Percentiles rank a stretch among this genome's conserved stretches.
Conservation (phyloP, 2,888 invertebrate species). For the Gymnosoma rotundatum region DNA sequence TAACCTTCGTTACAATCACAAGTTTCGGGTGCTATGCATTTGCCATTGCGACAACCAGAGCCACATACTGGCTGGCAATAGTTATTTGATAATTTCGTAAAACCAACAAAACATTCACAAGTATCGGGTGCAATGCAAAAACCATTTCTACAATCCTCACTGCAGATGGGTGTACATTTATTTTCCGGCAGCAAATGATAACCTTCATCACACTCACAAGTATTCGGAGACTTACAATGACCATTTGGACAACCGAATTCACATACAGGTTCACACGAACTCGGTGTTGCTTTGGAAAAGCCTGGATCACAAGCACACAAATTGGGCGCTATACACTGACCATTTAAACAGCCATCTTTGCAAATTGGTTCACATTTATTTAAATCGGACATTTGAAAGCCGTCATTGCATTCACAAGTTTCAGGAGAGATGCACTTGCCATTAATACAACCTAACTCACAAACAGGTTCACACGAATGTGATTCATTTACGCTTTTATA, state of each 20-base stretch:
- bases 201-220: constrained; percentile 87
- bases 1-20: constrained; percentile 74
- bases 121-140: constrained; percentile 86
- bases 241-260: constrained; percentile 83
- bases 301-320: constrained; percentile 87
- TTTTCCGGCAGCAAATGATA: background rate
- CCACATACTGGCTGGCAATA: constrained; percentile 72
- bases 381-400: constrained; percentile 61
- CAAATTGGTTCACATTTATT: constrained; percentile 72
- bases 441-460: constrained; percentile 77
- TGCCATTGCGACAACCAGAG: constrained; percentile 76
- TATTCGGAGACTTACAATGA: constrained; percentile 86
- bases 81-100: constrained; percentile 70
- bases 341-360: constrained; percentile 80
- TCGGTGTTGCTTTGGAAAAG: constrained; percentile 74
- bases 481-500: constrained; percentile 17
- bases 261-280: constrained; percentile 72
- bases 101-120: constrained; percentile 77
- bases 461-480: constrained; percentile 76
- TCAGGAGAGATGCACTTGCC: constrained; percentile 76
- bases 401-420: constrained; percentile 72
- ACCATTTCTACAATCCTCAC: constrained; percentile 86
- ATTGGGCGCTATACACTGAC: constrained; percentile 86
- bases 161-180: constrained; percentile 73
- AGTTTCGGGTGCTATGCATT: constrained; percentile 76